These are phyloP conservation scores for Siniperca undulata DNA, from an alignment of 2,797 vertebrate genomes.

Conservation along the genomic window DNA sequence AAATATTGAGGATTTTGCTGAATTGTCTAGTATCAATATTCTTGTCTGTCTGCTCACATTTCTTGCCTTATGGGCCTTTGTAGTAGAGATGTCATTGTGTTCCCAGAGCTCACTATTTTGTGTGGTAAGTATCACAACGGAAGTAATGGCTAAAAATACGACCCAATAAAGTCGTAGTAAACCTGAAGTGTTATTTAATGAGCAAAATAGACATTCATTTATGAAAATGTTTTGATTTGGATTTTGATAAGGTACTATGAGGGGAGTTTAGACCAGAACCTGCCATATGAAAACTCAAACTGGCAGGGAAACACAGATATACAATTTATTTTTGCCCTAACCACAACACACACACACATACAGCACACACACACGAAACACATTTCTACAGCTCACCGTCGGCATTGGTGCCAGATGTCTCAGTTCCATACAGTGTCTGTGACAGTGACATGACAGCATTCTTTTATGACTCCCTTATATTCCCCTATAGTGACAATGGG, in stretches of 20 bases:
- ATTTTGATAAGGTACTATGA: not conserved
- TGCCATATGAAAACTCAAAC: slow-evolving; percentile 17
- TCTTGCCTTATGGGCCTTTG: not conserved
- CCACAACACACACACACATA: slow-evolving; percentile 25
- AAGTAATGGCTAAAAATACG: not conserved
- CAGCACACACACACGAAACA: not conserved
- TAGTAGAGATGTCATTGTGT: not conserved
- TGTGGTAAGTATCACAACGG: not conserved
- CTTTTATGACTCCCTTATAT: slow-evolving; percentile 73
- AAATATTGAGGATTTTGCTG: not conserved
- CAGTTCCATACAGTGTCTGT: slow-evolving; percentile 61
- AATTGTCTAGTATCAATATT: not conserved
- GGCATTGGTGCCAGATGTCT: slow-evolving; percentile 38
- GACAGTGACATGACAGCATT: slow-evolving; percentile 78
- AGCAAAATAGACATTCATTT: not conserved
- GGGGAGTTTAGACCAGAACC: not conserved
- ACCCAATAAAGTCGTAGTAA: not conserved
- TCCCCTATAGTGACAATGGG: slow-evolving; percentile 69
- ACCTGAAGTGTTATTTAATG: not conserved
- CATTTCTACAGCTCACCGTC: slow-evolving; percentile 29
- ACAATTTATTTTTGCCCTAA: slow-evolving; percentile 12
- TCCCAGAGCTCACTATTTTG: not conserved
- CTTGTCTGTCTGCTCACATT: not conserved
- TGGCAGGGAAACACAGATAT: slow-evolving; percentile 37
- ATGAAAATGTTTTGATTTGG: too few species aligned